Evolutionary conservation across 2,113 vertebrate species (phyloP).

Genomic region (Bucco capensis): DNA sequence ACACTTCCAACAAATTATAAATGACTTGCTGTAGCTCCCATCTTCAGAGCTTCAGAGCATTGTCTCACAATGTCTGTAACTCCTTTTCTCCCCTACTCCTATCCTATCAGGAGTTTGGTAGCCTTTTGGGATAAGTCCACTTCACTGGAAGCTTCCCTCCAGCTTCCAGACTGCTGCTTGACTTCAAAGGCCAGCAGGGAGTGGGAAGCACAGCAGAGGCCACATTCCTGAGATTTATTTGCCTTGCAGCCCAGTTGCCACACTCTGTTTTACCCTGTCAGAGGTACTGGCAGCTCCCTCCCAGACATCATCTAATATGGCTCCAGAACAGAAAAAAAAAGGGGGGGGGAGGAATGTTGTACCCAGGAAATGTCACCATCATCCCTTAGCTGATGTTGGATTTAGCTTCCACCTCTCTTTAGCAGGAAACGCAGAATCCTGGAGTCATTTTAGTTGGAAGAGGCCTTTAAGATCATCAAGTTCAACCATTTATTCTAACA

Average conservation of each 20-base stretch:
- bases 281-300: background rate
- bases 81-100: background rate
- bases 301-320: background rate
- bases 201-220: background rate
- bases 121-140: background rate
- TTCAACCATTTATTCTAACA: no score
- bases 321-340: background rate
- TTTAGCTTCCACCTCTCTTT: background rate
- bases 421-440: background rate
- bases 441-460: no score
- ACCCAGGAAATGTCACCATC: background rate
- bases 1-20: background rate
- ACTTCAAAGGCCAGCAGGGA: background rate
- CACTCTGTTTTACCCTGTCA: background rate
- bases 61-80: background rate
- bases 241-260: background rate
- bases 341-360: no score
- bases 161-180: background rate
- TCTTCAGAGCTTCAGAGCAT: background rate
- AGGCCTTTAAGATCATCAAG: no score
- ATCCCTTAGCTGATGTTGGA: background rate
- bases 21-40: background rate
- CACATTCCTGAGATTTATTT: background rate
- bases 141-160: background rate
- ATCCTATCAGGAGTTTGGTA: background rate